Evolutionary conservation across 2,888 invertebrate species (phyloP), one percentile per base, ranked within the genome.

Genomic region (Onthophagus sagittarius): DNA sequence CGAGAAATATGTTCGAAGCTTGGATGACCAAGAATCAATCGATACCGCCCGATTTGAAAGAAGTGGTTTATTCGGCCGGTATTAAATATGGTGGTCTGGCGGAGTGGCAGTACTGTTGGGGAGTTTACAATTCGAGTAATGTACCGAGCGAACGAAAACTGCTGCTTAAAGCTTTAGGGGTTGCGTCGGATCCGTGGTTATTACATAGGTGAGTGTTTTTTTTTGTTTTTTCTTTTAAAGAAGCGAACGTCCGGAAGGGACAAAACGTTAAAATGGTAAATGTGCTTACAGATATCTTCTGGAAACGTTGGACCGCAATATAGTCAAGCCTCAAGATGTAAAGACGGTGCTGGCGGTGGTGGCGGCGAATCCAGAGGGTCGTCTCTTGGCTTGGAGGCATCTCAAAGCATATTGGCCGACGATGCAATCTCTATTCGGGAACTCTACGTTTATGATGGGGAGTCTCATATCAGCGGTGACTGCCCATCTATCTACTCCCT

Each of bases 101-200:
- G 0, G 95, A 94, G 77, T 96, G 95, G 96, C 88, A 89, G 62
- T 90, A 91, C 78, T 92, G 92, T 79, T 95, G 94, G 92, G 86
- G 89, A 0, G 89, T 90, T 15, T 92, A 94, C 81, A 88, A 89
- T 71, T 86, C 88, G 0, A 91, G 93, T 0, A 87, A 88, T 71
- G 87, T 90, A 75, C 89, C 92, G 0, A 93, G 92, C 76, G 94
- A 95, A 80, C 88, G 91, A 71, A 90, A 90, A 74, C 87, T 93
- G 62, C 86, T 95, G 76, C 86, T 94, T 53, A 88, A 90, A 77
- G 92, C 94, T 0, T 84, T 96, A 74, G 91, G 93, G 0, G 89
- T 92, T 53, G 88, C 93, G 0, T 86, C 88, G 0, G 92, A 94
- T 83, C 92, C 93, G 33, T 95, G 95, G 95, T 87, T 95, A 23